Base-by-base conservation (phyloP, 2,797 vertebrate species). In the Pitangus sulphuratus region DNA sequence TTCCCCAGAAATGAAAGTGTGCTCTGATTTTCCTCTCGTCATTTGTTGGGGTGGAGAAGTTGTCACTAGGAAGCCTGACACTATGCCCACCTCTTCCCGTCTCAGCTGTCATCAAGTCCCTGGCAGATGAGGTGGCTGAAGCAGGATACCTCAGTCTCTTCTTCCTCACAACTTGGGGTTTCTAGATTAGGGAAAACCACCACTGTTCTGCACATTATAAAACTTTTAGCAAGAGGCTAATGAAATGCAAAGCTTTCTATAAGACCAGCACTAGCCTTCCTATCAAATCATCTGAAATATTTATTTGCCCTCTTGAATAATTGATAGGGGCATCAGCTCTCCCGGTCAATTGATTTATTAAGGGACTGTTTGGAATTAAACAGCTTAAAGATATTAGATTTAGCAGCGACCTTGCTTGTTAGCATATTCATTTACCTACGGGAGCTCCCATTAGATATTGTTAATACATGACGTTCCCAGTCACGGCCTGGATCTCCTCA, bases 301-400 rank as follows among this genome's bases (percentile, higher is more conserved):
- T 98, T 98, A 98, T 98, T 98, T 98, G 97, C 97, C 98, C 98
- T 98, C 97, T 97, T 98, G 98, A 98, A 98, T 99, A 98, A 99
- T 99, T 98, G 98, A 99, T 98, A 98, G 98, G 98, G 98, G 98
- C 98, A 98, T 98, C 98, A 98, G 98, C 98, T 98, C 98, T 98
- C 98, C 97, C 60, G 98, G 98, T 98, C 98, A 98, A 98, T 98
- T 98, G 98, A 98, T 99, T 98, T 98, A 98, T 98, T 98, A 98
- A 98, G 98, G 98, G 98, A 97, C 97, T 98, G 98, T 98, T 98
- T 98, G 98, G 98, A 98, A 99, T 98, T 98, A 98, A 99, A 98
- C 98, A 98, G 98, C 98, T 99, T 98, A 98, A 98, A 98, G 98
- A 98, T 98, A 98, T 99, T 98, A 98, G 98, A 98, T 99, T 98